phyloP scores from a whole-genome alignment of 2,113 vertebrate species.

The Propithecus coquereli region DNA sequence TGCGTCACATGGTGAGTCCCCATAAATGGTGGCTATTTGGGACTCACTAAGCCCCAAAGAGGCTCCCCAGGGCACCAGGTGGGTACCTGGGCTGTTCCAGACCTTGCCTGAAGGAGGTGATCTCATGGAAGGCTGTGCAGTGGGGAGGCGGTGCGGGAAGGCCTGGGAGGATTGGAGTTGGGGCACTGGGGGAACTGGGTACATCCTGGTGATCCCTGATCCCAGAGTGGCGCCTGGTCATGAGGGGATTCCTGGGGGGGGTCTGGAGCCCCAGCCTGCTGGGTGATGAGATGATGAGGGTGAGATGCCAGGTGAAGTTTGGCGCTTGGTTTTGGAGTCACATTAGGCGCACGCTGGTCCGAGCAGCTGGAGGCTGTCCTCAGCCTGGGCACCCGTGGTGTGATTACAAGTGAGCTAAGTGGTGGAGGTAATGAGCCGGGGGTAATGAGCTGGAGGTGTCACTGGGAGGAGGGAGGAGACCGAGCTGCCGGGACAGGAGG shows the following conservation, averaged over 20 bases:
- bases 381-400: background rate
- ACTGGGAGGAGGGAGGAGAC: background rate
- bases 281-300: background rate
- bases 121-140: background rate
- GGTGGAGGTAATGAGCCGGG: background rate
- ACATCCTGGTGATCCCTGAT: background rate
- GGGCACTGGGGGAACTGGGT: too few species aligned
- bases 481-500: background rate
- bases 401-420: conserved; percentile 2
- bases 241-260: background rate
- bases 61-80: background rate
- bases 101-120: background rate
- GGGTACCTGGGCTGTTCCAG: too few species aligned
- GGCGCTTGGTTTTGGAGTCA: background rate
- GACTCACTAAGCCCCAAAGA: background rate
- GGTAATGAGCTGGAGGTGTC: background rate
- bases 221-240: background rate
- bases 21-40: fast-evolving
- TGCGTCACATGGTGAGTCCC: fast-evolving
- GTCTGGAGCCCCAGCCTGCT: background rate
- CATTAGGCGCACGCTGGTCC: too few species aligned
- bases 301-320: background rate
- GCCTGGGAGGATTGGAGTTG: background rate
- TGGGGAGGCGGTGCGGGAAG: background rate
- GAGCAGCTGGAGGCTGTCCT: background rate